These are phyloP conservation scores for Synergus laeviventris DNA, from an alignment of 2,888 invertebrate genomes.

Conservation along the genomic window DNA sequence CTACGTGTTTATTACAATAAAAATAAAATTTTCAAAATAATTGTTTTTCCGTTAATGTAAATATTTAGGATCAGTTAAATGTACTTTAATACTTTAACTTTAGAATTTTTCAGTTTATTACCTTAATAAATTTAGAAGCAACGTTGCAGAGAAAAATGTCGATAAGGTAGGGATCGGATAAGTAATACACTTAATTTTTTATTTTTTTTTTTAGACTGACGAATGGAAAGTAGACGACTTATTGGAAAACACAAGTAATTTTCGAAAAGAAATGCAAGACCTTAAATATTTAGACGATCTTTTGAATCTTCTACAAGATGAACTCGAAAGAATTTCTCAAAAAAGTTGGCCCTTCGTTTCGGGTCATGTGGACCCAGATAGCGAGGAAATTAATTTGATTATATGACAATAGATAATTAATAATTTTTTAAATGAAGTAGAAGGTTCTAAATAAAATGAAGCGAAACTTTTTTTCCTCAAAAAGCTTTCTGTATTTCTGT, in stretches of 20 bases:
- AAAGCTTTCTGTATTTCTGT: not conserved
- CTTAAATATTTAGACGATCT: slow-evolving; percentile 71
- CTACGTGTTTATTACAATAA: too few species aligned
- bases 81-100: too few species aligned
- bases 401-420: slow-evolving; percentile 52
- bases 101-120: too few species aligned
- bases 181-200: slow-evolving; percentile 8
- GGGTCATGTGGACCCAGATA: slow-evolving; percentile 59
- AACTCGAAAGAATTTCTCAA: slow-evolving; percentile 67
- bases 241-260: slow-evolving; percentile 59
- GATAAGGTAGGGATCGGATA: too few species aligned
- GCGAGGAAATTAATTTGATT: slow-evolving; percentile 70
- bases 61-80: too few species aligned
- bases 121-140: too few species aligned
- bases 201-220: slow-evolving; percentile 60
- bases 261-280: slow-evolving; percentile 67
- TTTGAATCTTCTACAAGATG: slow-evolving; percentile 67
- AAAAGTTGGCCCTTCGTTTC: slow-evolving; percentile 71
- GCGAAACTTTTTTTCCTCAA: not conserved
- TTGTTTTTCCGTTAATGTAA: too few species aligned
- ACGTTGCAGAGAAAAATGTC: too few species aligned
- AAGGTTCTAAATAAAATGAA: not conserved
- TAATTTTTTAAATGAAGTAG: not conserved
- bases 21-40: too few species aligned
- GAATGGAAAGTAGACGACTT: slow-evolving; percentile 64